These are phyloP conservation scores for Ursus arctos DNA, from an alignment of 2,113 vertebrate species.

Conservation along the genomic window DNA sequence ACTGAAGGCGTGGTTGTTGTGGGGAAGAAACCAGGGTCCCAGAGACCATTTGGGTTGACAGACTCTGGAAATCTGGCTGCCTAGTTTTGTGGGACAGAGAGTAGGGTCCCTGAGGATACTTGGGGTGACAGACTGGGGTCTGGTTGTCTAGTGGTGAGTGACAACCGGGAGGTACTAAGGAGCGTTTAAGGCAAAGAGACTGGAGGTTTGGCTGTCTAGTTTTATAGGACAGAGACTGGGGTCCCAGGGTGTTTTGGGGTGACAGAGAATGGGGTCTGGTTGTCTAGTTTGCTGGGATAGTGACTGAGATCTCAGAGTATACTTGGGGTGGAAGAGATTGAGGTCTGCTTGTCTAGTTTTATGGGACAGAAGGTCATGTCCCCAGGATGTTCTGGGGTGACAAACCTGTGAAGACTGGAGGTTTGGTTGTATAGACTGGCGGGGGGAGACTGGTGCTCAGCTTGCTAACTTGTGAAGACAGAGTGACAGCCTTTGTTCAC, in stretches of 20 bases:
- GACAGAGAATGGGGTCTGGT: not conserved
- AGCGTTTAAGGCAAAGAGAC: not conserved
- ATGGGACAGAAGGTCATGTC: not conserved
- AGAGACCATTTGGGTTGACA: not conserved
- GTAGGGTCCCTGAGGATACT: not conserved
- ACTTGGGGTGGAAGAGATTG: not conserved
- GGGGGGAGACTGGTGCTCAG: not conserved
- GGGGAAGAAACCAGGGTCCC: not conserved
- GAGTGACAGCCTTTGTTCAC: not conserved
- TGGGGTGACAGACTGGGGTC: not conserved
- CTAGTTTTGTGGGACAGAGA: not conserved
- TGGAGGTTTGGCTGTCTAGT: not conserved
- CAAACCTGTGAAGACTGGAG: not conserved
- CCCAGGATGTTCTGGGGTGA: not conserved
- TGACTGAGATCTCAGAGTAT: not conserved
- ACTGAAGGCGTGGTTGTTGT: not conserved
- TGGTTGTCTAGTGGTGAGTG: not conserved
- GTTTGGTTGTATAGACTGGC: not conserved
- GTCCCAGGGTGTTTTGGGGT: not conserved
- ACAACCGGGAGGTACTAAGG: not conserved
- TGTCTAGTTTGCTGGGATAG: not conserved
- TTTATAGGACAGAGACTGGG: not conserved
- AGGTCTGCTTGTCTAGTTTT: not conserved
- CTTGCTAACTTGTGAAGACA: not conserved
- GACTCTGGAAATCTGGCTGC: not conserved